Evolutionary conservation across 2,888 invertebrate genomes (phyloP), one percentile per base, ranked within the genome.

Genomic region (Brachyptera putata): DNA sequence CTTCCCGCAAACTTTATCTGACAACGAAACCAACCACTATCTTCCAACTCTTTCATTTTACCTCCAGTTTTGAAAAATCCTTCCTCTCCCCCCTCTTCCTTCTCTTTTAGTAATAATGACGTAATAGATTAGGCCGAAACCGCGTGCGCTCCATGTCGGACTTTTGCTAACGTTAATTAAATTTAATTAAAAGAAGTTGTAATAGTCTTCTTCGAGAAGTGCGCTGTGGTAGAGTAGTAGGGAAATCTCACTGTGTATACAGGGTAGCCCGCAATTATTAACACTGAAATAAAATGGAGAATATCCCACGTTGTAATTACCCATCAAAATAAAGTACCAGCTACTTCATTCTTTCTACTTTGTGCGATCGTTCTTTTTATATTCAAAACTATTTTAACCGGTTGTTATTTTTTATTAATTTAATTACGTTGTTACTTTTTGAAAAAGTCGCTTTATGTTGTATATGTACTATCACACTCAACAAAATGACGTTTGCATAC

Each of bases 141-240:
- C 67, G 67, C 67, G 68, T 68, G 68, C 70, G 70, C n/a, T n/a
- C 71, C 72, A 71, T 73, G 74, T 73, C 73, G 73, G 75, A 73
- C 74, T 75, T 74, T 74, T 74, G 74, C 53, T 72, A 75, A 75
- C 75, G 75, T 75, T 76, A 76, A 76, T 76, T 76, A 76, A 75
- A 76, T 73, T 75, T 76, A 76, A 76, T 76, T 76, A 76, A 76
- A 76, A 76, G 76, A 76, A 76, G 70, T 75, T 63, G 63, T 63
- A 63, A 63, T 63, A 61, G 53, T 53, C 53, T 36, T 36, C 53
- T 36, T 36, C 57, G 34, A n/a, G 58, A 60, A 56, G 62, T 57
- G 57, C 18, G 56, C 48, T 58, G 58, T 61, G 53, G 26, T 53
- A 53, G 25, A 46, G 58, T 61, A 43, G 26, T 53, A 53, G 39